Evolutionary conservation across 2,888 invertebrate genomes (phyloP).

Genomic region (Napeogenes inachia): DNA sequence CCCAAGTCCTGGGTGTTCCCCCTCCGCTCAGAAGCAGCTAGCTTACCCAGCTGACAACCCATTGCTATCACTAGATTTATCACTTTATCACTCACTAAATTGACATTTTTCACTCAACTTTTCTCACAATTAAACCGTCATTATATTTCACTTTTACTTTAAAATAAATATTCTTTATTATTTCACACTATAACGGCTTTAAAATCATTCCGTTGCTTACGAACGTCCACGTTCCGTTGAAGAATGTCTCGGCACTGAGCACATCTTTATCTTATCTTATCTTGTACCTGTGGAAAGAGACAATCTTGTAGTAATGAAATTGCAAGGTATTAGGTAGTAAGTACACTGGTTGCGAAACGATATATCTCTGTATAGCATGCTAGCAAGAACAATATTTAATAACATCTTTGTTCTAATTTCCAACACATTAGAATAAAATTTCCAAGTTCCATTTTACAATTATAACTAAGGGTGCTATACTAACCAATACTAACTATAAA

Average conservation of each 20-base stretch:
- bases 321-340: constrained; percentile 1
- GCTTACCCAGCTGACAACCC: constrained; percentile 88
- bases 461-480: too few species aligned
- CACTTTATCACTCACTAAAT: constrained; percentile 27
- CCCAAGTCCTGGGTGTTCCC: constrained; percentile 63
- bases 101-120: constrained; percentile 22
- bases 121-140: constrained; percentile 3
- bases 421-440: too few species aligned
- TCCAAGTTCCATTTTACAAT: too few species aligned
- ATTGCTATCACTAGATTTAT: constrained; percentile 42
- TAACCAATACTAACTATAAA: too few species aligned
- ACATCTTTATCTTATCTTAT: constrained; percentile 45
- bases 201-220: constrained; percentile 18
- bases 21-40: constrained; percentile 78
- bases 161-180: constrained; percentile 10
- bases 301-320: constrained; percentile 37
- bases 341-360: not conserved
- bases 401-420: too few species aligned
- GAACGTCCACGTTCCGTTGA: constrained; percentile 12
- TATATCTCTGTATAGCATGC: too few species aligned
- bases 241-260: constrained; percentile 19
- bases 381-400: too few species aligned
- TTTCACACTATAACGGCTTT: constrained; percentile 7
- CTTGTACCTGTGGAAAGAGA: constrained; percentile 46
- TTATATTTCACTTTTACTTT: constrained; percentile 10